Base-by-base conservation (phyloP, 2,113 vertebrate species). In the Scopus umbretta region DNA sequence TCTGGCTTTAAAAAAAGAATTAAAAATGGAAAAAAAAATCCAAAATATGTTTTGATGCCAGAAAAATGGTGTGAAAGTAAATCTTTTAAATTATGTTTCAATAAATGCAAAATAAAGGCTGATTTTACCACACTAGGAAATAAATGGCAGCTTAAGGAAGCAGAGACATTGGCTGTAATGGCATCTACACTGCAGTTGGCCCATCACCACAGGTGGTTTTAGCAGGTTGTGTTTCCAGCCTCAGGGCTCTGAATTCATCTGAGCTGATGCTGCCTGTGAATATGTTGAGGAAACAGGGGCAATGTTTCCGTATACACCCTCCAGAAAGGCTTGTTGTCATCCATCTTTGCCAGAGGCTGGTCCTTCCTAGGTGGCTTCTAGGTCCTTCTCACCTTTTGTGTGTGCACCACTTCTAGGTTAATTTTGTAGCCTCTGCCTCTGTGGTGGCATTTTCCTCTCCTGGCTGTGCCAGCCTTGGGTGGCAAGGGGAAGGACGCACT, bases 391-490 rank as follows among this genome's bases (percentile, higher is more conserved):
- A 0, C 9, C 55, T 63, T 58, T 13, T 0, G 0, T 4, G 19
- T 9, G 15, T 16, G 17, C n/a, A 3, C 8, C 2, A 2, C 23
- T 70, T 70, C 63, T 30, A 70, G 36, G 30, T 21, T 74, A 12
- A 16, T 27, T 49, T 73, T 80, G 40, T 6, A 34, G 36, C 42
- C 15, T 45, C 80, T 55, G 25, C 13, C 34, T 63, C 62, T 12
- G 4, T 8, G 13, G 26, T 71, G 62, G 16, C 3, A 0, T 71
- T 62, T n/a, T n/a, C 7, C 38, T n/a, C 9, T 67, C 19, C 17
- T 0, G 5, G 10, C 11, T 7, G 0, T 6, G 6, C 13, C 36
- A 3, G 16, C 19, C 58, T 45, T 1, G 2, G 22, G 40, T 23
- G 16, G 5, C 9, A 18, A 59, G 62, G 43, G 20, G 13, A 32